Evolutionary conservation across 64 coral and sea anemone species (phyloP).

Genomic region (Stichodactyla helianthus): DNA sequence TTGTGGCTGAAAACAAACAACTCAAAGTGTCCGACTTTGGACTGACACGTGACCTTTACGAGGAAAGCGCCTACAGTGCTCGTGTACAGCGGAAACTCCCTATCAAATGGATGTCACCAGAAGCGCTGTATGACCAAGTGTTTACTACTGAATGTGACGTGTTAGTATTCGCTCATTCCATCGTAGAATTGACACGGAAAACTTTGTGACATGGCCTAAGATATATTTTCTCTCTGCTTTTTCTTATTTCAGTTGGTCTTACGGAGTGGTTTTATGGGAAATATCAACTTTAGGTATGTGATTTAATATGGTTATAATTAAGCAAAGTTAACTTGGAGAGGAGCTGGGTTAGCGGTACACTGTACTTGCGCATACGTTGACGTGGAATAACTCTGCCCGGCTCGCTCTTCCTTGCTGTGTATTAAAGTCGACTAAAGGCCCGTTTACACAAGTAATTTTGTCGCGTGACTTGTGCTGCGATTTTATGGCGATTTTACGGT

Average conservation of each 20-base stretch:
- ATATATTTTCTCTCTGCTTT: background rate
- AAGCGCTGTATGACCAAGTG: slow-evolving; percentile 9
- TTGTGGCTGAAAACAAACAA: slow-evolving; percentile 36
- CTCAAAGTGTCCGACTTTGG: slow-evolving; percentile 40
- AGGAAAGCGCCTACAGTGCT: slow-evolving; percentile 30
- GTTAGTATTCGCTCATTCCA: background rate
- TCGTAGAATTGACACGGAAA: background rate
- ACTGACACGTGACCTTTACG: slow-evolving; percentile 24
- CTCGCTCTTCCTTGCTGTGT: too few relatives aligned
- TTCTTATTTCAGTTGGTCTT: slow-evolving; percentile 13
- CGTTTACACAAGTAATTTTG: too few relatives aligned
- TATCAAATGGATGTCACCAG: slow-evolving; percentile 51
- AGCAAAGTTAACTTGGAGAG: background rate
- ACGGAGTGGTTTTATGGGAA: slow-evolving; percentile 22
- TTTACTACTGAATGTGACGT: slow-evolving; percentile 41
- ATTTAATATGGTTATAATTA: background rate
- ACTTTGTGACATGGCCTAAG: background rate
- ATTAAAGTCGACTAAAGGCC: too few relatives aligned
- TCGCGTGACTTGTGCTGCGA: too few relatives aligned
- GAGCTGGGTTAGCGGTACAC: background rate
- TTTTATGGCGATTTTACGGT: too few relatives aligned
- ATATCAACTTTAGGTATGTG: slow-evolving; percentile 8
- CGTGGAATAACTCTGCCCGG: too few relatives aligned
- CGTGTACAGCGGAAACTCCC: slow-evolving; percentile 19
- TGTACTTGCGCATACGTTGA: too few relatives aligned